Percentiles rank a stretch among this genome's conserved stretches.
These are phyloP conservation scores for Agriopis marginaria DNA, from an alignment of 2,888 invertebrate genomes.

Conservation along the genomic window DNA sequence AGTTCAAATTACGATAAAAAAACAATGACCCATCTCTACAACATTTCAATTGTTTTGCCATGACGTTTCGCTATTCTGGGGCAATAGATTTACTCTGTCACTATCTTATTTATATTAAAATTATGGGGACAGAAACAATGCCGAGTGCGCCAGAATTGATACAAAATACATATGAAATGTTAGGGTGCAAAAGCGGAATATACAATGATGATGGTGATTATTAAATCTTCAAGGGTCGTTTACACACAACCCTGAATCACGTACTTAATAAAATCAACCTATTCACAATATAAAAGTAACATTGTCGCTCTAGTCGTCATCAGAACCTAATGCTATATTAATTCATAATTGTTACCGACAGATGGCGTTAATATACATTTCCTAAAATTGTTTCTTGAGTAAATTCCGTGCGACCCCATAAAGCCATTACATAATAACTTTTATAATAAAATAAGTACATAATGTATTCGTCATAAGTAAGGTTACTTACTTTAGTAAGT, in stretches of 20 bases:
- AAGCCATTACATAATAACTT: not conserved
- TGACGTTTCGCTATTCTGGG: not conserved
- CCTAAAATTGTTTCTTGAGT: not conserved
- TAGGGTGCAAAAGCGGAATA: too few species aligned
- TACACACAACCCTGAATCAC: not conserved
- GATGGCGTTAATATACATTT: not conserved
- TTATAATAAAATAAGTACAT: not conserved
- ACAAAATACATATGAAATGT: not conserved
- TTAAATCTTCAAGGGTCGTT: not conserved
- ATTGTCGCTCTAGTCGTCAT: not conserved
- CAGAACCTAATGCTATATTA: not conserved
- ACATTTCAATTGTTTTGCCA: too few species aligned
- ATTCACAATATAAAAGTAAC: too few species aligned
- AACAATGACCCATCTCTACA: too few species aligned
- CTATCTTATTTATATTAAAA: not conserved
- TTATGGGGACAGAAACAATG: not conserved
- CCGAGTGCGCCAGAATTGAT: not conserved
- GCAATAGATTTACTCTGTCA: not conserved
- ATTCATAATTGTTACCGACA: not conserved
- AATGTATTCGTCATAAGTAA: not conserved
- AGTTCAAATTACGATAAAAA: too few species aligned
- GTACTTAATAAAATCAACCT: not conserved
- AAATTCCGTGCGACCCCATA: not conserved
- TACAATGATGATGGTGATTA: too few species aligned
- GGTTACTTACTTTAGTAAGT: constrained; percentile 15